Evolutionary conservation across 2,797 vertebrate species (phyloP).

Genomic region (Megaceryle alcyon): DNA sequence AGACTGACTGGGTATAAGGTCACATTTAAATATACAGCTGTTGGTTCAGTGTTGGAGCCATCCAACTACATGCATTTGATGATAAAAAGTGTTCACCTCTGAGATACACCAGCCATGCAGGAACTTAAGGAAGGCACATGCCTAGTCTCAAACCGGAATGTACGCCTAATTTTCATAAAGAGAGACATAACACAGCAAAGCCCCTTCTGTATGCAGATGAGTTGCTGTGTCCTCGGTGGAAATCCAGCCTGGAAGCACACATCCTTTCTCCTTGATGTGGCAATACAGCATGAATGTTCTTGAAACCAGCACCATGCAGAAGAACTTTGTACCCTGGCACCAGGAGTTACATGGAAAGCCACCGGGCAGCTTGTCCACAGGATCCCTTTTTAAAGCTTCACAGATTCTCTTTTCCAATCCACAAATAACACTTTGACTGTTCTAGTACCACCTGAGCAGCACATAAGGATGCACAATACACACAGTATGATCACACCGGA

Average conservation of each 20-base stretch:
- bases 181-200: neutral
- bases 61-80: neutral
- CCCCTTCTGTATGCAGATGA: neutral
- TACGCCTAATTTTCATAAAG: accelerated
- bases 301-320: neutral
- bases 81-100: neutral
- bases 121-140: neutral
- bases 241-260: neutral
- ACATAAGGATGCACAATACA: neutral
- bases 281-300: neutral
- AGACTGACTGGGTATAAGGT: neutral
- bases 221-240: neutral
- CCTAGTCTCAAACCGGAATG: neutral
- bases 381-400: neutral
- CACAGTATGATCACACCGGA: too few species aligned
- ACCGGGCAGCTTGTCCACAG: neutral
- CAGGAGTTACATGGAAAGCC: neutral
- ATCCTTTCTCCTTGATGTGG: neutral
- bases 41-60: neutral
- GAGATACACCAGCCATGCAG: neutral
- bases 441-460: accelerated
- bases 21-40: constrained; percentile 34
- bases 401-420: neutral
- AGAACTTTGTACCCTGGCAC: neutral
- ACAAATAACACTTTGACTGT: neutral